phyloP scores from a whole-genome alignment of 2,888 invertebrate species.

The Strigamia crassipes region DNA sequence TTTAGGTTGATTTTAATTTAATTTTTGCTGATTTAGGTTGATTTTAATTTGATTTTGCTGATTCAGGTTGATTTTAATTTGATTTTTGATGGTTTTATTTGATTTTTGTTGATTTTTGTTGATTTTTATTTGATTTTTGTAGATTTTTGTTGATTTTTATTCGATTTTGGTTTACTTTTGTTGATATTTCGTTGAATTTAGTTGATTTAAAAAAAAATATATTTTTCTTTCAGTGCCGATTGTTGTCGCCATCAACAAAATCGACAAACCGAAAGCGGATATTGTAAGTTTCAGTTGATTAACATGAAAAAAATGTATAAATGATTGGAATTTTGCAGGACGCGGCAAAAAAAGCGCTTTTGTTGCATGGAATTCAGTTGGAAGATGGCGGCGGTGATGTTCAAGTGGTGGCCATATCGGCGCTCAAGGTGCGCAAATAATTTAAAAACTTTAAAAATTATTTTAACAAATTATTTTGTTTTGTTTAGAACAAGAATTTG shows the following conservation, averaged over 20 bases:
- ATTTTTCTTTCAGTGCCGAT: constrained; percentile 77
- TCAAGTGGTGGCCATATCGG: constrained; percentile 89
- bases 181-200: constrained; percentile 46
- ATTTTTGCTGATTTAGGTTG: no score
- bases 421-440: constrained; percentile 76
- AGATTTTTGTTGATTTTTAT: no score
- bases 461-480: neutral
- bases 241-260: constrained; percentile 97
- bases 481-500: constrained; percentile 69
- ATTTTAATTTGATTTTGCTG: no score
- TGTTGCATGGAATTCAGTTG: constrained; percentile 77
- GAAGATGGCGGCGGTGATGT: constrained; percentile 91
- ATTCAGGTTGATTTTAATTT: no score
- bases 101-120: neutral
- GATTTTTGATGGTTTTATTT: no score
- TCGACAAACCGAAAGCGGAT: constrained; percentile 88
- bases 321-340: constrained; percentile 64
- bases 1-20: constrained; percentile 46
- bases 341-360: constrained; percentile 73
- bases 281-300: constrained; percentile 65
- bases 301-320: neutral
- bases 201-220: no score
- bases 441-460: no score
- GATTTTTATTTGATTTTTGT: neutral
- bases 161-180: no score